phyloP scores from a whole-genome alignment of 2,888 invertebrate genomes.

The Diarsia mendica region DNA sequence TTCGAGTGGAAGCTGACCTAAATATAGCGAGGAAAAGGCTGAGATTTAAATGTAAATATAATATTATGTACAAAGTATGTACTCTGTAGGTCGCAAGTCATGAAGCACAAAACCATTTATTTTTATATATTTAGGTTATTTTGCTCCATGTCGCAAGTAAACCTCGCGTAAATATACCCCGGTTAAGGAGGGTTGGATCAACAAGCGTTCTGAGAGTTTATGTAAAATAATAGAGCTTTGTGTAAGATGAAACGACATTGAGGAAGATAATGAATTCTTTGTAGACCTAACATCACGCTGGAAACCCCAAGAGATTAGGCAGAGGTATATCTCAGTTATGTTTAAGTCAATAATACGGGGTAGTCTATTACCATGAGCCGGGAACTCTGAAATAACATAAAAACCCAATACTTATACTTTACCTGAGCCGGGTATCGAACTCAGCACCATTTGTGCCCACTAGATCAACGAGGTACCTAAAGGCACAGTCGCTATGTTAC shows the following conservation, averaged over 20 bases:
- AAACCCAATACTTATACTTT: background rate
- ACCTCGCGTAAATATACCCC: constrained; percentile 2
- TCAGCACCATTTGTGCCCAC: background rate
- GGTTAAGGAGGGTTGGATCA: background rate
- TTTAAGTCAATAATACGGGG: background rate
- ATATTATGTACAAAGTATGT: background rate
- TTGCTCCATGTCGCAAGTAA: too few relatives aligned
- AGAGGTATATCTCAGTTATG: background rate
- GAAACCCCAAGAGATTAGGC: background rate
- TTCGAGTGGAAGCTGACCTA: constrained; percentile 10
- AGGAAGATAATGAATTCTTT: background rate
- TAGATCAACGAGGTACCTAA: background rate
- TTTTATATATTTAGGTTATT: too few relatives aligned
- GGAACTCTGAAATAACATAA: background rate
- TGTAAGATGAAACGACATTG: background rate
- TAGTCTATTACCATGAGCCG: too few relatives aligned
- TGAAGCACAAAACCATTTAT: too few relatives aligned
- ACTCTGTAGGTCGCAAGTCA: background rate
- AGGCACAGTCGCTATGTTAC: background rate
- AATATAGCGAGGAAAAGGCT: background rate
- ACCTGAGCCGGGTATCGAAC: background rate
- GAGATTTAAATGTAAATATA: constrained; percentile 33
- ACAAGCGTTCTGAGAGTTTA: constrained; percentile 12
- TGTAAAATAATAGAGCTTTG: background rate
- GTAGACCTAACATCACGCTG: background rate